A percentile compares a stretch with the other conserved stretches of the same genome.
Conservation (phyloP, 2,113 vertebrate species). For the Carassius auratus region DNA sequence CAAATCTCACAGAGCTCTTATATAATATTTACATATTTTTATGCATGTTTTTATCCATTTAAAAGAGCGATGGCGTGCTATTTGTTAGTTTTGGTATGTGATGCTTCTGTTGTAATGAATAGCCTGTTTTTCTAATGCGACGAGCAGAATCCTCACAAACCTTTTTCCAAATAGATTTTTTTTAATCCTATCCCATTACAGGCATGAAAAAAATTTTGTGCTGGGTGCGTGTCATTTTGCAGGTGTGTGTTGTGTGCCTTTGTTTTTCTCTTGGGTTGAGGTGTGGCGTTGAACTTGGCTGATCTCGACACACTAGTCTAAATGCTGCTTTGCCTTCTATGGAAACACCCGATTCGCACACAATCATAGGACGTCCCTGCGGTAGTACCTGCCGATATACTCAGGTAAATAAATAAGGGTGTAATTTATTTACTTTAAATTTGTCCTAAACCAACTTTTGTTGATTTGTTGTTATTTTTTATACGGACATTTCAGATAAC, state of each 20-base stretch:
- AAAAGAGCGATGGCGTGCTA: background rate
- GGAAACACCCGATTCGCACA: constrained; percentile 30
- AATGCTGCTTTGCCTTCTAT: constrained; percentile 54
- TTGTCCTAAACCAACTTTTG: background rate
- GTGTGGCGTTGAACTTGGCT: constrained; percentile 51
- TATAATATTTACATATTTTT: background rate
- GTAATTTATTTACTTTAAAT: background rate
- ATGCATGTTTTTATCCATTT: background rate
- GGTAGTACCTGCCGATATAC: background rate
- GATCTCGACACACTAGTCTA: background rate
- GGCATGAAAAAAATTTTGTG: background rate
- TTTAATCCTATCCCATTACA: constrained; percentile 26
- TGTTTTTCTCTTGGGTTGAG: constrained; percentile 41
- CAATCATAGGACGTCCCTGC: background rate
- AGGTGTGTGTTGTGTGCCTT: background rate
- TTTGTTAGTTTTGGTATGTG: background rate
- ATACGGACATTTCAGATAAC: background rate
- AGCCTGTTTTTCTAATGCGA: constrained; percentile 5
- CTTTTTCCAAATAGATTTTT: background rate
- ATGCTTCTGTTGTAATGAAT: background rate
- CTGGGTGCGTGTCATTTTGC: background rate
- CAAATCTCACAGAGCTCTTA: background rate
- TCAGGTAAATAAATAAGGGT: constrained; percentile 24
- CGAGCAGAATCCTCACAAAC: background rate
- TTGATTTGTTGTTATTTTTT: background rate